phyloP scores from a whole-genome alignment of 2,888 invertebrate genomes.

The Orthosia incerta region DNA sequence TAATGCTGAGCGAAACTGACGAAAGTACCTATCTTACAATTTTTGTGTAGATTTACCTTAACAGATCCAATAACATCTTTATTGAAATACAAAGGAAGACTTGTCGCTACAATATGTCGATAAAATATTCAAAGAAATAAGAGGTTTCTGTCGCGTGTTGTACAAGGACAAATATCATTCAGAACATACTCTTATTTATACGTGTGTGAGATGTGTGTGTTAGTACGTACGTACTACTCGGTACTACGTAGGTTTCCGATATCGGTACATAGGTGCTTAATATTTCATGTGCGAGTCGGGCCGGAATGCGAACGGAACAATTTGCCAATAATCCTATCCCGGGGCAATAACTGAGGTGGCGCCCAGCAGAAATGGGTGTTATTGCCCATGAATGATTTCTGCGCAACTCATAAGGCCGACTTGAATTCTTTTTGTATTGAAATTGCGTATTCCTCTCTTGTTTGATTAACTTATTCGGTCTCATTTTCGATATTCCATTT shows the following conservation, averaged over 20 bases:
- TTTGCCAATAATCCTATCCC: constrained; percentile 90
- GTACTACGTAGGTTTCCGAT: constrained; percentile 63
- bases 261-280: constrained; percentile 83
- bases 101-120: constrained; percentile 28
- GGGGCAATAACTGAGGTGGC: constrained; percentile 87
- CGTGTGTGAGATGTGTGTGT: constrained; percentile 36
- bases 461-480: constrained; percentile 68
- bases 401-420: constrained; percentile 77
- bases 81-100: constrained; percentile 44
- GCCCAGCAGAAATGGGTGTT: constrained; percentile 86
- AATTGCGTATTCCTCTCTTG: constrained; percentile 72
- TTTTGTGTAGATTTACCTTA: constrained; percentile 32
- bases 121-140: constrained; percentile 48
- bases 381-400: constrained; percentile 88
- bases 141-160: constrained; percentile 43
- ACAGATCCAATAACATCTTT: constrained; percentile 37
- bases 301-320: constrained; percentile 88
- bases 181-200: constrained; percentile 54
- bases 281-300: constrained; percentile 86
- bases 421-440: constrained; percentile 78
- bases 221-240: constrained; percentile 26
- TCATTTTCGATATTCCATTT: constrained; percentile 56
- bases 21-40: background rate
- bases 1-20: constrained; percentile 14
- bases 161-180: constrained; percentile 58